phyloP scores from a whole-genome alignment of 2,113 vertebrate genomes.

The Mustela lutreola region DNA sequence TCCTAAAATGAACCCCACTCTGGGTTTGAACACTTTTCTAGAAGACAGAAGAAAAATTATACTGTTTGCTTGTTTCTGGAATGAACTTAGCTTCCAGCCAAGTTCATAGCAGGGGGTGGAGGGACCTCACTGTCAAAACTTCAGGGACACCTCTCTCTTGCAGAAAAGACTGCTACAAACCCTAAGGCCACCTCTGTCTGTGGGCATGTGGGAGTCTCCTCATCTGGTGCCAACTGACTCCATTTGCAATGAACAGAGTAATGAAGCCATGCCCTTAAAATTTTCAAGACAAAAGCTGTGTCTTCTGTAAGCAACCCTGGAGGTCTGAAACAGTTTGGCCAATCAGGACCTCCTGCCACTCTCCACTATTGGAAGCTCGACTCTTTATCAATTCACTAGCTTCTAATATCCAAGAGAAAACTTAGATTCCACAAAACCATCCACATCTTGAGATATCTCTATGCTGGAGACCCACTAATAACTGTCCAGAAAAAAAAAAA shows the following conservation, averaged over 20 bases:
- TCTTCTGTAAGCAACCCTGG: not conserved
- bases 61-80: not conserved
- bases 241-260: not conserved
- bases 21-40: not conserved
- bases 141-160: not conserved
- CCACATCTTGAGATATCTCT: not conserved
- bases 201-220: not conserved
- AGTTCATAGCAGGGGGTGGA: not conserved
- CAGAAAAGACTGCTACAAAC: not conserved
- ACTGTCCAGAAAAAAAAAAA: not conserved
- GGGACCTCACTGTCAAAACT: not conserved
- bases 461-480: not conserved
- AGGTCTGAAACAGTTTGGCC: not conserved
- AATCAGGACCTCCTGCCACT: not conserved
- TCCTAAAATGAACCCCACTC: constrained; percentile 60
- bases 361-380: not conserved
- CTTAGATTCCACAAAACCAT: not conserved
- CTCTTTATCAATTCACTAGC: not conserved
- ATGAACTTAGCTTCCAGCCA: not conserved
- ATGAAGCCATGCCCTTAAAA: not conserved
- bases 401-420: constrained; percentile 9
- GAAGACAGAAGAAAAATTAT: not conserved
- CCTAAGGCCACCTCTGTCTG: not conserved
- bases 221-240: not conserved
- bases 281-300: not conserved